These are phyloP conservation scores for Drosophila formosana DNA, from an alignment of 2,888 invertebrate species.

Conservation along the genomic window DNA sequence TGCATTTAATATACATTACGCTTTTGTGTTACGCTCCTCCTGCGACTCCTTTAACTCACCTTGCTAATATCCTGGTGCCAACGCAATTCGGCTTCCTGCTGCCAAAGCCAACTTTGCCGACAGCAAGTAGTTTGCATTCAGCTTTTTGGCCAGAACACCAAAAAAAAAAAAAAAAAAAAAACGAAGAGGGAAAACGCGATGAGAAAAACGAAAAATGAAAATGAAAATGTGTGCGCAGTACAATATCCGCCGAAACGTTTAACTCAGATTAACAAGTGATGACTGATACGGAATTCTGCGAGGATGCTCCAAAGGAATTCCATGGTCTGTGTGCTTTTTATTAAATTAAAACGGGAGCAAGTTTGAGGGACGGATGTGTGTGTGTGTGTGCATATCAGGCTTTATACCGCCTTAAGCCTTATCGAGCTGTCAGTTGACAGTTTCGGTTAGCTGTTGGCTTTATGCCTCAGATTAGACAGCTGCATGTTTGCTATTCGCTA, in stretches of 20 bases:
- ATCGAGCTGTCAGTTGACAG: constrained; percentile 30
- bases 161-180: constrained; percentile 1
- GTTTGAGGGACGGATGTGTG: constrained; percentile 3
- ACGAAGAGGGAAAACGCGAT: not conserved
- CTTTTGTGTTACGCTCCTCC: constrained; percentile 35
- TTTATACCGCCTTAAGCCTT: constrained; percentile 9
- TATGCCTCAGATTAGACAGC: constrained; percentile 9
- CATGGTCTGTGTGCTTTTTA: constrained; percentile 52
- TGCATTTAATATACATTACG: constrained; percentile 81
- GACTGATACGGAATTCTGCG: constrained; percentile 56
- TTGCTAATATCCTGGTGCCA: constrained; percentile 57
- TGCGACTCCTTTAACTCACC: constrained; percentile 27
- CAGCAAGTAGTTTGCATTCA: constrained; percentile 36
- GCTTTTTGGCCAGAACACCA: constrained; percentile 51
- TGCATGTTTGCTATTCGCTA: not conserved
- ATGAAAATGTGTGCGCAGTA: constrained; percentile 33
- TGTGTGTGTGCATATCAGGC: constrained; percentile 7
- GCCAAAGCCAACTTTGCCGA: constrained; percentile 16
- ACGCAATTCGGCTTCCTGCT: constrained; percentile 45
- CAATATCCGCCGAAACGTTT: constrained; percentile 76
- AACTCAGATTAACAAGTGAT: constrained; percentile 76
- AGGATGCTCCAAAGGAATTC: constrained; percentile 31
- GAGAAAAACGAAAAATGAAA: not conserved
- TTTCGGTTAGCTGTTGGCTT: constrained; percentile 21
- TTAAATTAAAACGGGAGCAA: constrained; percentile 52